These are phyloP conservation scores for Ammodytes marinus DNA, from an alignment of 2,113 vertebrate genomes.

Conservation along the genomic window DNA sequence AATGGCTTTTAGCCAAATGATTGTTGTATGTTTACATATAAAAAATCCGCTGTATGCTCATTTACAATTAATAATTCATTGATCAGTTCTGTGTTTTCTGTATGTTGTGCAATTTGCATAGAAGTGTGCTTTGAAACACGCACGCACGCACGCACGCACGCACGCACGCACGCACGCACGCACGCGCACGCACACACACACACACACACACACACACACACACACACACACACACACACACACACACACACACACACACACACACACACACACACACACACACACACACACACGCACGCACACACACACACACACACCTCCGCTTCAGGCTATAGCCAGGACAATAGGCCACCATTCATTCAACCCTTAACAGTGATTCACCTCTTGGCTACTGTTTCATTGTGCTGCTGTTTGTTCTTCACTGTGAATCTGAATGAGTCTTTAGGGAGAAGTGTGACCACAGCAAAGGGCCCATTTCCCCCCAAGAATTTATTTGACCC, in stretches of 20 bases:
- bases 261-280: constrained; percentile 11
- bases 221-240: constrained; percentile 16
- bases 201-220: constrained; percentile 7
- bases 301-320: constrained; percentile 24
- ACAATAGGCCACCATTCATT: constrained; percentile 11
- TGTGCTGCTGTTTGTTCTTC: constrained; percentile 5
- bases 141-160: neutral
- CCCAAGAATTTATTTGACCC: no score
- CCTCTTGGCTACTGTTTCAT: neutral
- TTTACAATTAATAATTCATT: no score
- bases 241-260: constrained; percentile 16
- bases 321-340: neutral
- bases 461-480: constrained; percentile 4
- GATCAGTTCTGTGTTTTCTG: no score
- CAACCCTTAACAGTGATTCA: neutral
- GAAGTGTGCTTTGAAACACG: neutral
- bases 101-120: neutral
- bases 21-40: neutral
- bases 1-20: neutral
- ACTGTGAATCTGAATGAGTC: constrained; percentile 16
- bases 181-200: constrained; percentile 22
- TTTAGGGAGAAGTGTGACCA: constrained; percentile 17
- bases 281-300: constrained; percentile 6
- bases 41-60: no score
- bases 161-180: constrained; percentile 3